Evolutionary conservation across 2,797 vertebrate genomes (phyloP).

Genomic region (Semaprochilodus insignis): DNA sequence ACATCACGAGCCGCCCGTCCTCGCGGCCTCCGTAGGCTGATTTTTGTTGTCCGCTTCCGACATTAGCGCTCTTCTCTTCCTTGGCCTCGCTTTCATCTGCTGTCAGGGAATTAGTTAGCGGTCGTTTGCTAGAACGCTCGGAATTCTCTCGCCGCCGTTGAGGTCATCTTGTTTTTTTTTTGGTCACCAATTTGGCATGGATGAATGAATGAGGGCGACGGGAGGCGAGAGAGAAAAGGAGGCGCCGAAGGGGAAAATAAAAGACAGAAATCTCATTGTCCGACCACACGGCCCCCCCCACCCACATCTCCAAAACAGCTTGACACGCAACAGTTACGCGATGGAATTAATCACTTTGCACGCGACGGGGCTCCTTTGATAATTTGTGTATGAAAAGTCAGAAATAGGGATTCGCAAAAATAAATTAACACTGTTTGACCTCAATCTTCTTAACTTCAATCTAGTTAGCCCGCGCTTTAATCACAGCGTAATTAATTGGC

Average conservation of each 20-base stretch:
- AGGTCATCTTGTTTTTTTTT: constrained; percentile 33
- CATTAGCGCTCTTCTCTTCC: constrained; percentile 55
- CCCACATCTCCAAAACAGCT: constrained; percentile 48
- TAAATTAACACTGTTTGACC: constrained; percentile 77
- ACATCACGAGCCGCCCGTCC: constrained; percentile 85
- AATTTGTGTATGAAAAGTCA: constrained; percentile 67
- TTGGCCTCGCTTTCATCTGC: constrained; percentile 4
- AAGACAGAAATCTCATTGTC: constrained; percentile 57
- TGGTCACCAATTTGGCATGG: constrained; percentile 42
- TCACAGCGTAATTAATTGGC: constrained; percentile 76
- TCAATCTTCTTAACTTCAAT: constrained; percentile 75
- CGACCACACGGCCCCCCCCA: constrained; percentile 22
- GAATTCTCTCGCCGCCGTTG: constrained; percentile 34
- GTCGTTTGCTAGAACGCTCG: constrained; percentile 8
- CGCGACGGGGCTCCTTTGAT: constrained; percentile 65
- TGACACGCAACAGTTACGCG: constrained; percentile 67
- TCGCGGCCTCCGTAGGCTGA: constrained; percentile 74
- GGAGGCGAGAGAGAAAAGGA: constrained; percentile 4
- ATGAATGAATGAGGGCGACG: constrained; percentile 42
- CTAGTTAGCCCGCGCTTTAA: constrained; percentile 72
- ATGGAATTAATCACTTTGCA: constrained; percentile 68
- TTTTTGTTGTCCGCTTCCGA: constrained; percentile 68
- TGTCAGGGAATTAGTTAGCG: constrained; percentile 11
- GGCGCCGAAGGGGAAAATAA: neutral
- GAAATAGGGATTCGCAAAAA: constrained; percentile 67